Evolutionary conservation across 1,140 invertebrate species (phyloP), one percentile per base, ranked within the genome.

Genomic region (Batillaria attramentaria): DNA sequence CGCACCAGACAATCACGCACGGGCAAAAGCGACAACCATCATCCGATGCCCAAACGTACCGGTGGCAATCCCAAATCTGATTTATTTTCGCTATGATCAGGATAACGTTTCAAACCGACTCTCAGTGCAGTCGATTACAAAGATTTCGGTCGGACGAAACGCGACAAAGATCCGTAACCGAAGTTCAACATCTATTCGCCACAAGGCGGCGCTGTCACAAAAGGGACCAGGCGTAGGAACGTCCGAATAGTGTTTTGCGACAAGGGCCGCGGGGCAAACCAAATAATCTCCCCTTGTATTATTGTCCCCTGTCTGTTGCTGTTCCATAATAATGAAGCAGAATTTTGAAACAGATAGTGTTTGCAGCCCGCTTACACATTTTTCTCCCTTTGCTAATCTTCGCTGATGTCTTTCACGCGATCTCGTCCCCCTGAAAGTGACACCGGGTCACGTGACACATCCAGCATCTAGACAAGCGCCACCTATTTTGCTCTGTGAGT

Each of bases 381-480:
- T 31, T 28, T 46, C 24, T 39, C 68, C 42, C 28, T 39, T 46
- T 3, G 39, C 68, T 70, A 70, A 70, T 70, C 68, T 39, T 28
- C 68, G 28, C 42, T 42, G 3, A 31, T 5, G 62, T 42, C 50
- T 70, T 70, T 70, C 68, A 70, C 50, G n/a, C 50, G 41, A 42
- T 42, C 68, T 46, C 50, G 68, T 70, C 68, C 33, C 68, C 39
- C 20, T 24, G 68, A 70, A 70, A 70, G 13, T 70, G 41, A 70
- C 68, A 43, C 68, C 33, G 68, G 6, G 68, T 70, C 68, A 70
- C 68, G 42, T 70, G 68, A 70, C 41, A 42, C 68, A n/a, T 39
- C 20, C 5, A 24, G 33, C 39, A 69, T n/a, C 50, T 24, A 46
- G 24, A 10, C 68, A 6, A n/a, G 39, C 62, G 28, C 62, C 18